These are phyloP conservation scores for Corvus hawaiiensis DNA, from an alignment of 2,113 vertebrate species.

Conservation along the genomic window DNA sequence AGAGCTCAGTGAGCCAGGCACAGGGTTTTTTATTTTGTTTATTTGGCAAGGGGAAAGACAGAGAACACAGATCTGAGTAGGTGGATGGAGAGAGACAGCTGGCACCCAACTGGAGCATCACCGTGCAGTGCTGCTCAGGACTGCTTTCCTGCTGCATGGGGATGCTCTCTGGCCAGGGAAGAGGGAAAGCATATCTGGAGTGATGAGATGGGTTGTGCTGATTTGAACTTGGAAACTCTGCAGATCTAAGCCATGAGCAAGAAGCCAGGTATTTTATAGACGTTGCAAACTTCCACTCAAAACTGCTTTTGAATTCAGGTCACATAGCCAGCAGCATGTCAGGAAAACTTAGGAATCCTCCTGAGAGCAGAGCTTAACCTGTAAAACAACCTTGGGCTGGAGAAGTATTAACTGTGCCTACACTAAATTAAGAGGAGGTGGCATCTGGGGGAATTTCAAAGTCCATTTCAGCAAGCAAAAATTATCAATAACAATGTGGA, in stretches of 20 bases:
- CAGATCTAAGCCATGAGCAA: not conserved
- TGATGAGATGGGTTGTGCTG: not conserved
- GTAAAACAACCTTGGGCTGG: slow-evolving; percentile 30
- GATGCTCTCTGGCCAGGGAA: not conserved
- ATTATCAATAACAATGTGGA: not conserved
- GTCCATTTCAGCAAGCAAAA: not conserved
- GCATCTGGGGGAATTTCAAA: slow-evolving; percentile 4
- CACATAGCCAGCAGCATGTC: not conserved
- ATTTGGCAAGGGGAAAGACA: not conserved
- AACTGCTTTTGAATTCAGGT: slow-evolving; percentile 5
- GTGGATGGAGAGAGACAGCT: not conserved
- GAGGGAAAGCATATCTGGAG: fast-evolving
- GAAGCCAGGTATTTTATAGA: not conserved
- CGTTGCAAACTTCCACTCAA: not conserved
- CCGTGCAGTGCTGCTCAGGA: not conserved
- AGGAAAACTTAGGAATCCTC: slow-evolving; percentile 22
- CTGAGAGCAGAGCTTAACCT: slow-evolving; percentile 28
- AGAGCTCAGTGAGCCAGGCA: not conserved
- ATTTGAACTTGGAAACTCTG: not conserved
- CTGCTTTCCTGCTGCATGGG: not conserved
- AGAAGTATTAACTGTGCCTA: slow-evolving; percentile 47
- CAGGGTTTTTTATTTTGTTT: not conserved
- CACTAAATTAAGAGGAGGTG: slow-evolving; percentile 17
- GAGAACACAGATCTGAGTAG: not conserved
- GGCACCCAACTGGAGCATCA: not conserved